Base-by-base conservation (phyloP, 2,113 vertebrate genomes). In the Nothocercus julius region DNA sequence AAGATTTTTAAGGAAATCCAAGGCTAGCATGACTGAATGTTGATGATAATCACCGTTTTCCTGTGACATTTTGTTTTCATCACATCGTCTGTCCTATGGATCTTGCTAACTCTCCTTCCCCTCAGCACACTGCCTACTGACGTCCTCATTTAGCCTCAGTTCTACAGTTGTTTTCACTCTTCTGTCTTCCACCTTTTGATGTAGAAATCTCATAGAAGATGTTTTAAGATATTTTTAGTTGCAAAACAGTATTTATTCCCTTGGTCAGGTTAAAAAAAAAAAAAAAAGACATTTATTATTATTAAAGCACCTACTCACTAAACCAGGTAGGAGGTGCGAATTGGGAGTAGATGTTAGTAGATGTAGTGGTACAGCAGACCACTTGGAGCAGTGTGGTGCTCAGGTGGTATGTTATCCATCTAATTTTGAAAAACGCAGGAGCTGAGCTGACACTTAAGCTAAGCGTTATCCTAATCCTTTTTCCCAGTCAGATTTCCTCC, bases 371-470 rank as follows among this genome's bases (percentile, higher is more conserved):
- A 38, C n/a, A 9, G 84, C 7, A 8, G 7, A 7, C 4, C 40
- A 38, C 49, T 59, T 0, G 1, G 40, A 61, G 70, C 24, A 54
- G 20, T 36, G 34, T 36, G 51, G 17, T 51, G 11, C 53, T 24
- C 25, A 62, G 0, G 3, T 51, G 64, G 7, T 24, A 3, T 1
- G 0, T n/a, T 76, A 28, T 53, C 21, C 7, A 7, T 34, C 44
- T 38, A 34, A 25, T 45, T 54, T 28, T 54, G 27, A 54, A 54
- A 54, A 54, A 13, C 34, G 24, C 1, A 0, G 27, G 27, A n/a
- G 3, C 87, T 56, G 24, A 13, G 2, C 45, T 67, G 62, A 10
- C 45, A 21, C 11, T n/a, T 32, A 0, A 12, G 7, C 54, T 45
- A 36, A 76, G 4, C 28, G 68, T 63, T 68, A 44, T 25, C 42